These are phyloP conservation scores for Ptiloglossa arizonensis DNA, from an alignment of 1,140 invertebrate species.

Conservation along the genomic window DNA sequence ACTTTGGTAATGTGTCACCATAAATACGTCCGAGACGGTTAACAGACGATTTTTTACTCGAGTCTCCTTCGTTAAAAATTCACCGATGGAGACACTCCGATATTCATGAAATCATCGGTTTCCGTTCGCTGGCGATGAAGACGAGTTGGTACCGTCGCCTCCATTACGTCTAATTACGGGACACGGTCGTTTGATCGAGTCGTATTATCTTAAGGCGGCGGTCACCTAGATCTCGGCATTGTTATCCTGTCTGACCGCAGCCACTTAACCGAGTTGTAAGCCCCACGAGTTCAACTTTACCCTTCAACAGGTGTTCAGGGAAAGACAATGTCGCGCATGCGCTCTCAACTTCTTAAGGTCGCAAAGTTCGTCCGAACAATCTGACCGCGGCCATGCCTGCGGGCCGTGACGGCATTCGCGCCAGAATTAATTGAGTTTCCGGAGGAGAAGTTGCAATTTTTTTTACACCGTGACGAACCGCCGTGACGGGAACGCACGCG, in stretches of 20 bases:
- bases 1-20: not conserved
- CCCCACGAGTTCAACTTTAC: conserved; percentile 77
- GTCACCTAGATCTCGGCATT: conserved; percentile 69
- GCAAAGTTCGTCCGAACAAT: conserved; percentile 72
- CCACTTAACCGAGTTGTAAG: conserved; percentile 78
- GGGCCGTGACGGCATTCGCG: conserved; percentile 49
- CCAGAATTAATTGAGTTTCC: conserved; percentile 60
- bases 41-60: too few relatives aligned
- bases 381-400: conserved; percentile 56
- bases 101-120: conserved; percentile 28
- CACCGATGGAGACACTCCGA: too few relatives aligned
- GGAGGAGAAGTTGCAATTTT: conserved; percentile 23
- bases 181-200: conserved; percentile 27
- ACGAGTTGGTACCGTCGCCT: not conserved
- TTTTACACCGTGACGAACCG: not conserved
- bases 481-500: not conserved
- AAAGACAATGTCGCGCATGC: conserved; percentile 82
- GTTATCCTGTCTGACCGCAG: conserved; percentile 78
- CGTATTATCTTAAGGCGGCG: conserved; percentile 53
- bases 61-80: too few relatives aligned
- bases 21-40: not conserved
- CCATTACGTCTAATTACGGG: conserved; percentile 39
- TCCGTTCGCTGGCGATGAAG: conserved; percentile 23
- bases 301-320: conserved; percentile 82
- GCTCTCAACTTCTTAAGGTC: conserved; percentile 76